Conservation (phyloP, 2,113 vertebrate species). For the Salvelinus alpinus region DNA sequence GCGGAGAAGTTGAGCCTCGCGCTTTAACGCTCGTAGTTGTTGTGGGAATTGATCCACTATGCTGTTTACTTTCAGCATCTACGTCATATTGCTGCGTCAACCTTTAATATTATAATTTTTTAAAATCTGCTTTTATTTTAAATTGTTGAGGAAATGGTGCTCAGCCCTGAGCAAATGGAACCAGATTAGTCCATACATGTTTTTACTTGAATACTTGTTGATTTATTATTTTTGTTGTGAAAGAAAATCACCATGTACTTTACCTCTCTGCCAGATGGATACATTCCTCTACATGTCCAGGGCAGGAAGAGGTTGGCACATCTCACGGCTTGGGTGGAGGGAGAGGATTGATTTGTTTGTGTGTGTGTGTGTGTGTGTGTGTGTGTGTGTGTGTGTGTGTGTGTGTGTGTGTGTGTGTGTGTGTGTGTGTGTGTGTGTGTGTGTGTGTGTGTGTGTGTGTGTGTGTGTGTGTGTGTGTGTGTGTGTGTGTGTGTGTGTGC, state of each 20-base stretch:
- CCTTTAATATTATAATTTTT: constrained; percentile 26
- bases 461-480: not conserved
- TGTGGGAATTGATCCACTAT: too few relatives aligned
- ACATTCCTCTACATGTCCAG: constrained; percentile 13
- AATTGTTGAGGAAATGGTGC: constrained; percentile 36
- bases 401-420: too few relatives aligned
- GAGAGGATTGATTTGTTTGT: not conserved
- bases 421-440: too few relatives aligned
- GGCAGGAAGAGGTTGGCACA: constrained; percentile 38
- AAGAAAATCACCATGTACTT: constrained; percentile 49
- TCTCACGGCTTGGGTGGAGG: not conserved
- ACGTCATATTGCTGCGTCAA: too few relatives aligned
- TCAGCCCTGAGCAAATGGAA: constrained; percentile 45
- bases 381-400: not conserved
- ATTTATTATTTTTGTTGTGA: constrained; percentile 37
- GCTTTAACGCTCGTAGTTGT: too few relatives aligned
- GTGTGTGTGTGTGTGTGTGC: too few relatives aligned
- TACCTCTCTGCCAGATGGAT: constrained; percentile 45
- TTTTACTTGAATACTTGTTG: constrained; percentile 31
- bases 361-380: too few relatives aligned
- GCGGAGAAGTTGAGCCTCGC: too few relatives aligned
- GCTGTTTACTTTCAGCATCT: too few relatives aligned
- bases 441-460: too few relatives aligned
- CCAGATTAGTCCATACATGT: constrained; percentile 37
- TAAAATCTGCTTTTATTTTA: constrained; percentile 34